Evolutionary conservation across 1,140 invertebrate species (phyloP).

Genomic region (Nephila pilipes): DNA sequence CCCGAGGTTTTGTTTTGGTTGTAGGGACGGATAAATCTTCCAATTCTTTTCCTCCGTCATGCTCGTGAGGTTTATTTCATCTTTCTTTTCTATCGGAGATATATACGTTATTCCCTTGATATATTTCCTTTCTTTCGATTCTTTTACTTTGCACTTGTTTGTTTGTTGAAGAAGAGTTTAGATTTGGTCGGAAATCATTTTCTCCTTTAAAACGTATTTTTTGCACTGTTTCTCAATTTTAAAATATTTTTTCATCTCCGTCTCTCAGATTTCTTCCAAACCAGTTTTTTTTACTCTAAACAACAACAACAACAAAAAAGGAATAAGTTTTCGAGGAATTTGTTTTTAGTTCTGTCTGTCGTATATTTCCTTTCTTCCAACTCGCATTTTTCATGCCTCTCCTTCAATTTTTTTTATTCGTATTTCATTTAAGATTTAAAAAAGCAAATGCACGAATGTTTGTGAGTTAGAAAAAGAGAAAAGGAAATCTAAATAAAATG

Average conservation of each 20-base stretch:
- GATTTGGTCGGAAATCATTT: slow-evolving; percentile 64
- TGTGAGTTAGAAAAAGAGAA: too few relatives aligned
- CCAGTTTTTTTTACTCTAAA: background rate
- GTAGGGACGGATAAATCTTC: slow-evolving; percentile 68
- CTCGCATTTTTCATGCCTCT: background rate
- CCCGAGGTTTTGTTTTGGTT: slow-evolving; percentile 70
- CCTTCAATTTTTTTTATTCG: too few relatives aligned
- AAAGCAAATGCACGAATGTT: too few relatives aligned
- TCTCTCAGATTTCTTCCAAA: background rate
- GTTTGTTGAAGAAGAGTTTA: slow-evolving; percentile 71
- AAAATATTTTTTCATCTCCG: slow-evolving; percentile 57
- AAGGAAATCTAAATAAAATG: too few relatives aligned
- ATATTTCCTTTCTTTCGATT: slow-evolving; percentile 55
- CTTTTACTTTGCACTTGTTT: slow-evolving; percentile 61
- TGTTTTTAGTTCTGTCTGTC: background rate
- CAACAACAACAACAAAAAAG: background rate
- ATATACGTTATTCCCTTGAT: slow-evolving; percentile 63
- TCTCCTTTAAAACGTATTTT: slow-evolving; percentile 63
- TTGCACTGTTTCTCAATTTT: slow-evolving; percentile 68
- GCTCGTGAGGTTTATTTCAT: slow-evolving; percentile 70
- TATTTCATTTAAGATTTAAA: too few relatives aligned
- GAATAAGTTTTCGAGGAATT: background rate
- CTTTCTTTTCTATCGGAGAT: slow-evolving; percentile 37
- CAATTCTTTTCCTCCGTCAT: slow-evolving; percentile 23
- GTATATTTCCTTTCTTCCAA: slow-evolving; percentile 8